Evolutionary conservation across 1,140 invertebrate genomes (phyloP).

Genomic region (Apis mellifera): Amel_HAv3.1 CM009937.2:13086001-13086500

Average conservation of each 20-base stretch:
- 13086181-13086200: too few relatives aligned
- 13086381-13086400: not conserved
- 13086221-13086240: too few relatives aligned
- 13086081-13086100: not conserved
- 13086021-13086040: constrained; percentile 14
- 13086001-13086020: constrained; percentile 1
- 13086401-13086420: not conserved
- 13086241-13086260: too few relatives aligned
- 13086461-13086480: not conserved
- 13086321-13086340: too few relatives aligned
- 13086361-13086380: not conserved
- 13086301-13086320: too few relatives aligned
- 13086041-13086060: not conserved
- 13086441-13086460: not conserved
- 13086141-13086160: not conserved
- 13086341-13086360: too few relatives aligned
- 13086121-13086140: not conserved
- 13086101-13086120: not conserved
- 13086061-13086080: too few relatives aligned
- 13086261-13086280: too few relatives aligned
- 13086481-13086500: not conserved
- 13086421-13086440: not conserved
- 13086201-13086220: too few relatives aligned
- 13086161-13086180: not conserved
- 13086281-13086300: too few relatives aligned